Evolutionary conservation across 2,797 vertebrate genomes (phyloP).

Genomic region (Rhynchotus rufescens): DNA sequence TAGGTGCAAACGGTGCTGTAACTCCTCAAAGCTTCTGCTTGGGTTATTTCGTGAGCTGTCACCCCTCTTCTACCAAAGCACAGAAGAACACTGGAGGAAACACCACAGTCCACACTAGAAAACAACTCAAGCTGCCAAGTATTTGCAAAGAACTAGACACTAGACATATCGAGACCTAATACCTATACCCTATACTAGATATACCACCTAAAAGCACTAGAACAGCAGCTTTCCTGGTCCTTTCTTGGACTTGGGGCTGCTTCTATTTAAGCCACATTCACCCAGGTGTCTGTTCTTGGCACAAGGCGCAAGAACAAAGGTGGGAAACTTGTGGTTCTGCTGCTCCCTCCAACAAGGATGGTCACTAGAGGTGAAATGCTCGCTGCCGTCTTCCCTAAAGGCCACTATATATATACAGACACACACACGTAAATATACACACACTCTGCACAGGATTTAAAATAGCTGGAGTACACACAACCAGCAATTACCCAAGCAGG

Average conservation of each 20-base stretch:
- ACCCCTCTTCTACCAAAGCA: background rate
- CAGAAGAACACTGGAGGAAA: background rate
- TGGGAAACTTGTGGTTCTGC: background rate
- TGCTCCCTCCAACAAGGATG: rapidly evolving
- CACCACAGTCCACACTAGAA: rapidly evolving
- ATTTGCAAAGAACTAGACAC: background rate
- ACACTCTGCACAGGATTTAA: background rate
- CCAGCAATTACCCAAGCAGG: background rate
- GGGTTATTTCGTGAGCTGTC: background rate
- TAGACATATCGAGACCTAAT: background rate
- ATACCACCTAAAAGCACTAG: background rate
- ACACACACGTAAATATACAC: too few relatives aligned
- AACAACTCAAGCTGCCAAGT: background rate
- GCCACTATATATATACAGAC: background rate
- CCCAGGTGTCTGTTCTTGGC: slow-evolving; percentile 1
- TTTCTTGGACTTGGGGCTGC: background rate
- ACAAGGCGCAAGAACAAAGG: background rate
- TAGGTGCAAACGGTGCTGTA: background rate
- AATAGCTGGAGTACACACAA: background rate
- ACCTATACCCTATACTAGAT: too few relatives aligned
- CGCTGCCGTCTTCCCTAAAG: background rate
- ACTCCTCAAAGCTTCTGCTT: background rate
- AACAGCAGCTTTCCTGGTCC: slow-evolving; percentile 2
- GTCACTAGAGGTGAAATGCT: rapidly evolving
- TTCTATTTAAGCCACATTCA: background rate